Conservation (phyloP, 2,888 invertebrate genomes). For the Catotricha subobsoleta region DNA sequence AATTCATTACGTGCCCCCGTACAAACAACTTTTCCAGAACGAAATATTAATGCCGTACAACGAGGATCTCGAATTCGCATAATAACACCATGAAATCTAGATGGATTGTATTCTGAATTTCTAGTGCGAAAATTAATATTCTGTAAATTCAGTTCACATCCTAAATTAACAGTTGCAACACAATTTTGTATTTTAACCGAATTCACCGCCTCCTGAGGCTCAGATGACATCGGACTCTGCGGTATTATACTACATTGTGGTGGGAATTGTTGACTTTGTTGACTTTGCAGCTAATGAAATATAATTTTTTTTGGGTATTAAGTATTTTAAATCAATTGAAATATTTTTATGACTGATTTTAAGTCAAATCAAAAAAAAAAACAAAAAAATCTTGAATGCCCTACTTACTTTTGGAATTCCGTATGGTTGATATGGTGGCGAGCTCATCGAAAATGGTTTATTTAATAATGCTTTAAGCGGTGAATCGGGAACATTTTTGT, state of each 20-base stretch:
- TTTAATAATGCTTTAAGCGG: slow-evolving; percentile 27
- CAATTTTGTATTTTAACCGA: slow-evolving; percentile 54
- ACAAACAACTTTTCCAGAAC: slow-evolving; percentile 66
- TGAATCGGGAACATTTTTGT: slow-evolving; percentile 17
- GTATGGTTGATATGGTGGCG: not conserved
- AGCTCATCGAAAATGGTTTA: not conserved
- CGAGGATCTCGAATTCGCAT: slow-evolving; percentile 68
- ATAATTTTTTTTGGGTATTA: not conserved
- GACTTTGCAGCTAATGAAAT: not conserved
- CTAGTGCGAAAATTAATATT: slow-evolving; percentile 61
- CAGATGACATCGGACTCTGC: slow-evolving; percentile 34
- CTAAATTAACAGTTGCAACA: slow-evolving; percentile 60
- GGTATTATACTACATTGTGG: slow-evolving; percentile 37
- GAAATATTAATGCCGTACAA: slow-evolving; percentile 50
- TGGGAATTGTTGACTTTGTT: slow-evolving; percentile 7
- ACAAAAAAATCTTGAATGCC: no score
- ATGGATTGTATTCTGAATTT: slow-evolving; percentile 69
- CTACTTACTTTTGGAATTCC: not conserved
- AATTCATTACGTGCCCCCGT: slow-evolving; percentile 64
- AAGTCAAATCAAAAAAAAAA: not conserved
- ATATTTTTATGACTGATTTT: not conserved
- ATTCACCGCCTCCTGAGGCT: slow-evolving; percentile 36
- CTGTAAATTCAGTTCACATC: slow-evolving; percentile 50
- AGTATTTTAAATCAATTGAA: not conserved
- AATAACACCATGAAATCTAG: slow-evolving; percentile 62